Base-by-base conservation (phyloP, 2,113 vertebrate genomes). In the Salvelinus sp. region DNA sequence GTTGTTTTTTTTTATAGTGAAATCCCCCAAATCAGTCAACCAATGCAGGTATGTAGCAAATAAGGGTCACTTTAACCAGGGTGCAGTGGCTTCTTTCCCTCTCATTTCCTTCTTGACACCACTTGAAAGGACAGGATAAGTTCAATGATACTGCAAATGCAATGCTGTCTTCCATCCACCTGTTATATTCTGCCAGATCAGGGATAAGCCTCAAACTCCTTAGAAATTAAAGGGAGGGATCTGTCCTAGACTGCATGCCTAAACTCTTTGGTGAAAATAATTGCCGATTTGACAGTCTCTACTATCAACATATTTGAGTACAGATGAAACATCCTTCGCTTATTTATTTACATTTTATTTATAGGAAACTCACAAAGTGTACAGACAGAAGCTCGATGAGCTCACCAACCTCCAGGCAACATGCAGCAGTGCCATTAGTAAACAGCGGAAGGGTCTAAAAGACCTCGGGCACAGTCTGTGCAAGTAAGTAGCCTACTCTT, bases 341-440 rank as follows among this genome's bases (percentile, higher is more conserved):
- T 38, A 10, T 74, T 48, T 9, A 6, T 67, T 47, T 69, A 16
- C 18, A 9, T 57, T 74, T 74, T 2, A 71, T 68, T 80, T 62
- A 5, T 73, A 99, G 98, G 98, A 98, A 91, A 95, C 94, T 0
- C 96, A 99, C 89, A 98, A 97, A 88, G 83, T 96, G 44, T 99
- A 99, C 89, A 91, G 88, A 79, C 96, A 98, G 80, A 98, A 98
- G 81, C 91, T 99, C 4, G 97, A 98, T 80, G 97, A 99, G 81
- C 93, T 99, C 77, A 96, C 92, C 0, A 93, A 86, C 7, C 91
- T 99, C 58, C 98, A 99, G 90, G 81, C 88, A 0, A 86, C 91
- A 4, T 99, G 96, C 83, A 97, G 94, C 88, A 86, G 84, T 25
- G 94, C 94, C 76, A 96, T 99, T 84, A 90, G 88, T 73, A 95